Base-by-base conservation (phyloP, 1,140 invertebrate species). In the Drosophila guanche region DNA sequence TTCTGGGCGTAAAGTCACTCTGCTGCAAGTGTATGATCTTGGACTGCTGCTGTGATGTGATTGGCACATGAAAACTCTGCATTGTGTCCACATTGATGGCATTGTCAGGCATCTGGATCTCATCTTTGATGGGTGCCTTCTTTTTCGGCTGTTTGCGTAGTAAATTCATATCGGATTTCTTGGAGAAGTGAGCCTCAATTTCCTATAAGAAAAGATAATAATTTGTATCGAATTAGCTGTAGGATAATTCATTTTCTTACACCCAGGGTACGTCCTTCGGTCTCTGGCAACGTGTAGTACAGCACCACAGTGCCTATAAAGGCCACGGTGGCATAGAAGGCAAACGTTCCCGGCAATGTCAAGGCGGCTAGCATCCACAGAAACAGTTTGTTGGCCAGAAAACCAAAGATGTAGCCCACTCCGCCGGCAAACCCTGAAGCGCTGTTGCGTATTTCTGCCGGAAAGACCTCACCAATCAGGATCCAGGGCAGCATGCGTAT, bases 401-500 rank as follows among this genome's bases (percentile, higher is more conserved):
- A 96, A 0, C 93, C 93, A 67, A 96, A 94, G 7, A 96, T 92
- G 77, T 96, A 96, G 5, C 94, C 94, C 1, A 94, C 92, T 0
- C 94, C 95, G n/a, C 94, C 94, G 0, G 94, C 93, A 4, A 95
- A 91, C 0, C 95, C 95, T 0, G 94, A 94, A 0, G 95, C 95
- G 1, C 92, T 93, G 3, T 95, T 94, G 42, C 95, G 91, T 2
- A 95, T 94, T 72, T 95, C 92, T 0, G 93, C 92, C 14, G 93
- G 93, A 76, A 93, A 95, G 57, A 95, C 94, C 90, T 96, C 95
- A 20, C 95, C 95, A 33, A 95, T 95, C 2, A 97, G 92, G 45
- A 97, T 93, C 95, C 95, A 97, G 5, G 95, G 95, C 3, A 97
- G 78, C 27, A 95, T 90, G 48, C 95, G 91, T 14, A 96, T 95